phyloP scores from a whole-genome alignment of 2,113 vertebrate genomes.

The Numenius arquata region DNA sequence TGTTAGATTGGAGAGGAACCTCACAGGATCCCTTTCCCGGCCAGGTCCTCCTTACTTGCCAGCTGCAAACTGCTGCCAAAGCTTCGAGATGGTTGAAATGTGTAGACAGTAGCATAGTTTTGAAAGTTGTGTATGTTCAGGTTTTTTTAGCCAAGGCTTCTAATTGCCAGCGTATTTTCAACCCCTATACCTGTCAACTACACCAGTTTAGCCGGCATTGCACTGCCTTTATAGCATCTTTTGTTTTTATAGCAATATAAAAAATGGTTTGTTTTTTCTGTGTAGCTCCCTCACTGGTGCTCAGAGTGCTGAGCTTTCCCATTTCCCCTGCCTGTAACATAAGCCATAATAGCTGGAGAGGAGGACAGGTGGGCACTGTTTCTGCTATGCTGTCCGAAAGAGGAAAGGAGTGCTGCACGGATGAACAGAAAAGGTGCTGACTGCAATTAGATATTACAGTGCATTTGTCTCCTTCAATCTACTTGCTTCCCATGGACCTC shows the following conservation, averaged over 20 bases:
- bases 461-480: neutral
- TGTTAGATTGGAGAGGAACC: neutral
- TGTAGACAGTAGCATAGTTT: neutral
- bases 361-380: neutral
- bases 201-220: constrained; percentile 39
- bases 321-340: neutral
- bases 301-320: neutral
- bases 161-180: constrained; percentile 64
- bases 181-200: constrained; percentile 53
- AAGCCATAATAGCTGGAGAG: neutral
- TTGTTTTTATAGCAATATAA: constrained; percentile 36
- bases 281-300: neutral
- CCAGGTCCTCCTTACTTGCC: neutral
- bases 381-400: neutral
- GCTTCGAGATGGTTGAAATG: neutral
- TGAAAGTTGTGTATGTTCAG: neutral
- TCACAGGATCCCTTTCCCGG: neutral
- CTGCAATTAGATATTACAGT: neutral
- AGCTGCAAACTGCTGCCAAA: neutral
- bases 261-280: neutral
- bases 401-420: neutral
- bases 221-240: constrained; percentile 9
- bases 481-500: neutral
- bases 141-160: constrained; percentile 6
- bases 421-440: neutral